Percentiles rank a stretch among this genome's conserved stretches.
Evolutionary conservation across 2,797 vertebrate genomes (phyloP).

Genomic region (Anguilla megastoma): DNA sequence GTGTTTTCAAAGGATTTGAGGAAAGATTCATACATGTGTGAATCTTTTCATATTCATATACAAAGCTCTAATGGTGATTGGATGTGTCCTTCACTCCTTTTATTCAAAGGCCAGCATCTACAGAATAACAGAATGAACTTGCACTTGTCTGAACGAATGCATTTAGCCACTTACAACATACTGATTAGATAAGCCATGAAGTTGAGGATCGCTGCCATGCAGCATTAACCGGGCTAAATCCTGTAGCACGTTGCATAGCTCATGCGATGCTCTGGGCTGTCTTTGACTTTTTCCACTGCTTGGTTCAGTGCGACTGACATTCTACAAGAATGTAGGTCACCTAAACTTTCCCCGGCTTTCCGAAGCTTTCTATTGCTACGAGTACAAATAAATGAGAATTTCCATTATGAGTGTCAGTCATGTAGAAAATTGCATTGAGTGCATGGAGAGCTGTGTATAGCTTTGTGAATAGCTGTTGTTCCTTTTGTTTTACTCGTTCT

Average conservation of each 20-base stretch:
- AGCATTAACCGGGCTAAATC: background rate
- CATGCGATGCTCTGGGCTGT: background rate
- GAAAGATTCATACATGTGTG: too few species aligned
- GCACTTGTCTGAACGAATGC: background rate
- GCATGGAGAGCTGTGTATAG: background rate
- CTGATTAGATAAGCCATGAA: background rate
- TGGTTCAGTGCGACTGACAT: background rate
- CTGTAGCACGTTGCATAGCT: background rate
- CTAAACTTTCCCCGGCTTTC: constrained; percentile 28
- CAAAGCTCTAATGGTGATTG: background rate
- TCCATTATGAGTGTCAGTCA: constrained; percentile 43
- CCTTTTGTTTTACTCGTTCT: background rate
- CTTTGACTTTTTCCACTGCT: constrained; percentile 7
- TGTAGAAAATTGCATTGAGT: constrained; percentile 44
- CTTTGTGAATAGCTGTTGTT: background rate
- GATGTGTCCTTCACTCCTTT: background rate
- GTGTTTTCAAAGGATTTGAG: background rate
- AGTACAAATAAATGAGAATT: constrained; percentile 31
- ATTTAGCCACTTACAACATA: background rate
- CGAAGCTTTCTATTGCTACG: constrained; percentile 29
- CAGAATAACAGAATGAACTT: background rate
- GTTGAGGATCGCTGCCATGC: background rate
- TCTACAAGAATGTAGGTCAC: constrained; percentile 31
- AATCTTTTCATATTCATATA: background rate
- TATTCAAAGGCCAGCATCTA: background rate